Evolutionary conservation across 2,888 invertebrate species (phyloP).

Genomic region (Agonopterix subpropinquella): DNA sequence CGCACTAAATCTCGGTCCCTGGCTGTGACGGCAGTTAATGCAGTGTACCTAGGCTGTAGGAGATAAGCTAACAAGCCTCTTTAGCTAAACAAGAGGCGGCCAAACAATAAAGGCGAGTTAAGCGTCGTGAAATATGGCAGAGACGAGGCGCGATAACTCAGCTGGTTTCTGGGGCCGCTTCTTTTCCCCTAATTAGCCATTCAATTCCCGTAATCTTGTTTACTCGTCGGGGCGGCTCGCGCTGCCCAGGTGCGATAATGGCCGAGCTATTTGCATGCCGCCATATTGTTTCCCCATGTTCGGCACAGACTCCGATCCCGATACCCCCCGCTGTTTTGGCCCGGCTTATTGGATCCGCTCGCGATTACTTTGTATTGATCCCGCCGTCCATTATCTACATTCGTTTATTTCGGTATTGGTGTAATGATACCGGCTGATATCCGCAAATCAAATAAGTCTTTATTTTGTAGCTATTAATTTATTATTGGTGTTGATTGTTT

Average conservation of each 20-base stretch:
- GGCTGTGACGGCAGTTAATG: constrained; percentile 58
- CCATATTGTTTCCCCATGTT: constrained; percentile 73
- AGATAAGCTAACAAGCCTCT: constrained; percentile 71
- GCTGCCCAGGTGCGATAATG: constrained; percentile 75
- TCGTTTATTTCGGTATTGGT: constrained; percentile 69
- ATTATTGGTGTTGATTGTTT: constrained; percentile 17
- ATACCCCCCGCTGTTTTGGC: constrained; percentile 68
- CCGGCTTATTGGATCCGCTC: constrained; percentile 71
- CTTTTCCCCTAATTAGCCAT: constrained; percentile 75
- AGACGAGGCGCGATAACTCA: constrained; percentile 68
- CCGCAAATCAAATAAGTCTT: constrained; percentile 47
- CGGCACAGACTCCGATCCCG: constrained; percentile 45
- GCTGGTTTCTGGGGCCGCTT: constrained; percentile 53
- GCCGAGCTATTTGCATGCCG: constrained; percentile 75
- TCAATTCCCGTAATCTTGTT: constrained; percentile 76
- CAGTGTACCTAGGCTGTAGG: constrained; percentile 59
- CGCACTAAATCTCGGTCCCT: constrained; percentile 49
- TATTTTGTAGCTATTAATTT: constrained; percentile 34
- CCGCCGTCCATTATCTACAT: constrained; percentile 71
- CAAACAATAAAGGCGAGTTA: constrained; percentile 67
- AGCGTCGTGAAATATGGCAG: constrained; percentile 69
- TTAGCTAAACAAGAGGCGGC: constrained; percentile 67
- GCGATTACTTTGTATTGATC: constrained; percentile 76
- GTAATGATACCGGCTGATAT: constrained; percentile 62
- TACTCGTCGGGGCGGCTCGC: constrained; percentile 60